Evolutionary conservation across 2,797 vertebrate species (phyloP), one percentile per base, ranked within the genome.

Genomic region (Hyperoplus immaculatus): DNA sequence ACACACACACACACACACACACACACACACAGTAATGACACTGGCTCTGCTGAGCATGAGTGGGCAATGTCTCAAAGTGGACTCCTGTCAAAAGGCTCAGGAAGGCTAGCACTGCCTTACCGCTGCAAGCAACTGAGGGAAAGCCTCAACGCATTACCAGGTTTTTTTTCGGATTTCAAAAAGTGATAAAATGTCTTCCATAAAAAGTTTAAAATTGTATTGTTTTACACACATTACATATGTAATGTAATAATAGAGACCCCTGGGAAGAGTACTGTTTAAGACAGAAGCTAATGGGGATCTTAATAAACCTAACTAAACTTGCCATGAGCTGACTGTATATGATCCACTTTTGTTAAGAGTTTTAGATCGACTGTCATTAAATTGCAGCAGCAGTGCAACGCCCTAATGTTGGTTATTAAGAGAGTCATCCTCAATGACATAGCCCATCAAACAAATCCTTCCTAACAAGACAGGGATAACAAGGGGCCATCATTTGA

Each of bases 51-150:
- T 57, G 47, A 81, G 84, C 85, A 77, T 62, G 77, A 84, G 78
- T 57, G 78, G 86, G 69, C 83, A 84, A 73, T 82, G 70, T 60
- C 68, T 72, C 60, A 72, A 66, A 80, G 75, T 51, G 61, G 59
- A 63, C 62, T 39, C 69, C 80, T 69, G 65, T 72, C n/a, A 39
- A 29, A 60, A 63, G 72, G 55, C 36, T 87, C 75, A 69, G 67
- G 53, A 21, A 29, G 29, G 69, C 74, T 83, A 60, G 58, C 80
- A 80, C 36, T 66, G 63, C 36, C 45, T 5, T 54, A 10, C 46
- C 56, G 63, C 78, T 68, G 67, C 78, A 21, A 63, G 70, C 63
- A 42, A 16, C 13, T 1, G 46, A 62, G 59, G 14, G 47, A 63
- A 29, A 56, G 60, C 47, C 58, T 43, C 59, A 29, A 29, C 29